These are phyloP conservation scores for Drosophila sechellia DNA, from an alignment of 1,140 invertebrate genomes.

Conservation along the genomic window DNA sequence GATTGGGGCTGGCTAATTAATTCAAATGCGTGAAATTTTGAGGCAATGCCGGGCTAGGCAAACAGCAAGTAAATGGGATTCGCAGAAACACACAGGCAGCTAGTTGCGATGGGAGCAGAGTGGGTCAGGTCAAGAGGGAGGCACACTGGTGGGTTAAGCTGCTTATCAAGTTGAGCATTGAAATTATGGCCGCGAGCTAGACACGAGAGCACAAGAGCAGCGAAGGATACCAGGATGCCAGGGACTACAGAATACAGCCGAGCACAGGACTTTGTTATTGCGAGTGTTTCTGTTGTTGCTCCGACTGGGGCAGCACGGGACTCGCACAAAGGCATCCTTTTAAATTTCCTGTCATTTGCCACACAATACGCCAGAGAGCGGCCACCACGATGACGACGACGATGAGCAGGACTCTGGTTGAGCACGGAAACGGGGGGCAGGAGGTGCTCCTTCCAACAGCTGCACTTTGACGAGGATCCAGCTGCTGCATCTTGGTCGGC, in stretches of 20 bases:
- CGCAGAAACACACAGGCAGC: background rate
- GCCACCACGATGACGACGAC: slow-evolving; percentile 49
- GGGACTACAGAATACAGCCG: slow-evolving; percentile 42
- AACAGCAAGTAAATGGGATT: slow-evolving; percentile 50
- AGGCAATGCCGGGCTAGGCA: slow-evolving; percentile 62
- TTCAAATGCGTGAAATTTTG: slow-evolving; percentile 74
- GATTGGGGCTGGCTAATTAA: slow-evolving; percentile 56
- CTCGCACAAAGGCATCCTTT: slow-evolving; percentile 81
- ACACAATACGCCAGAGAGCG: slow-evolving; percentile 80
- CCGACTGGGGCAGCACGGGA: slow-evolving; percentile 55
- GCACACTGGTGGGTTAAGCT: slow-evolving; percentile 71
- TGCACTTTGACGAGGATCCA: slow-evolving; percentile 35
- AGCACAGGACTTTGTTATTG: slow-evolving; percentile 74
- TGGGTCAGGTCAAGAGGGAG: slow-evolving; percentile 51
- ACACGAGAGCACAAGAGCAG: slow-evolving; percentile 63
- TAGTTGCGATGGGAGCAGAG: slow-evolving; percentile 3
- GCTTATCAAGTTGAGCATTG: slow-evolving; percentile 82
- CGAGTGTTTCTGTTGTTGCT: slow-evolving; percentile 45
- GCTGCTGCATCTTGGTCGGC: slow-evolving; percentile 48
- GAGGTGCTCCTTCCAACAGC: slow-evolving; percentile 6
- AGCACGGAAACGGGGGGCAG: background rate
- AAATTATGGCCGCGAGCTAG: slow-evolving; percentile 82
- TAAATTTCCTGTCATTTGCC: slow-evolving; percentile 83
- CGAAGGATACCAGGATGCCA: slow-evolving; percentile 38
- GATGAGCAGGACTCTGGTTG: slow-evolving; percentile 21